phyloP scores from a whole-genome alignment of 2,888 invertebrate species.

The Gibbula magus region DNA sequence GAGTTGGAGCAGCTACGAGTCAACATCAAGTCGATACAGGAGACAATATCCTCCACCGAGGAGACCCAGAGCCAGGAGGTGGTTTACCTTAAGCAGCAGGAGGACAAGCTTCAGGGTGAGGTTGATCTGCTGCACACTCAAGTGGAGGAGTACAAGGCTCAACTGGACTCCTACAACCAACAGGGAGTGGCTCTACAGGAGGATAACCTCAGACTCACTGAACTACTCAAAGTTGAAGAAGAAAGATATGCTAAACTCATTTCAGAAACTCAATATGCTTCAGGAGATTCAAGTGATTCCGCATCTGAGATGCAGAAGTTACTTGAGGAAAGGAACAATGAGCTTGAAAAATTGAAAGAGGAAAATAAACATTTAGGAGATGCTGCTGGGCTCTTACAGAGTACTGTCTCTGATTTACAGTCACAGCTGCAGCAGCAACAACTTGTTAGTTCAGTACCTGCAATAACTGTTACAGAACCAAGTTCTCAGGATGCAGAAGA shows the following conservation, averaged over 20 bases:
- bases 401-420: slow-evolving; percentile 21
- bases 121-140: slow-evolving; percentile 25
- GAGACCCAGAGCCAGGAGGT: slow-evolving; percentile 22
- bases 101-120: slow-evolving; percentile 26
- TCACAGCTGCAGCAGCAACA: slow-evolving; percentile 24
- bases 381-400: slow-evolving; percentile 32
- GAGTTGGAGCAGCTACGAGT: slow-evolving; percentile 33
- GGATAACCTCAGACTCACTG: slow-evolving; percentile 34
- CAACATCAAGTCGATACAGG: slow-evolving; percentile 35
- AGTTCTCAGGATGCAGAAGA: slow-evolving; percentile 9
- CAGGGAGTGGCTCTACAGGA: slow-evolving; percentile 22
- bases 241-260: slow-evolving; percentile 7
- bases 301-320: background rate
- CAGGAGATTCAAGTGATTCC: too few species aligned
- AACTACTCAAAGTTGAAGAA: slow-evolving; percentile 21
- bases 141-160: slow-evolving; percentile 34
- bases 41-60: slow-evolving; percentile 5
- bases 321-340: slow-evolving; percentile 22
- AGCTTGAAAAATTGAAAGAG: slow-evolving; percentile 23
- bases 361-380: slow-evolving; percentile 25
- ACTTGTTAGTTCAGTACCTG: background rate
- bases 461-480: slow-evolving; percentile 21
- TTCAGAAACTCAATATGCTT: background rate
- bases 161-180: slow-evolving; percentile 32
- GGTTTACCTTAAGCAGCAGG: slow-evolving; percentile 19